Base-by-base conservation (phyloP, 2,888 invertebrate genomes). In the Notocelia uddmanniana region DNA sequence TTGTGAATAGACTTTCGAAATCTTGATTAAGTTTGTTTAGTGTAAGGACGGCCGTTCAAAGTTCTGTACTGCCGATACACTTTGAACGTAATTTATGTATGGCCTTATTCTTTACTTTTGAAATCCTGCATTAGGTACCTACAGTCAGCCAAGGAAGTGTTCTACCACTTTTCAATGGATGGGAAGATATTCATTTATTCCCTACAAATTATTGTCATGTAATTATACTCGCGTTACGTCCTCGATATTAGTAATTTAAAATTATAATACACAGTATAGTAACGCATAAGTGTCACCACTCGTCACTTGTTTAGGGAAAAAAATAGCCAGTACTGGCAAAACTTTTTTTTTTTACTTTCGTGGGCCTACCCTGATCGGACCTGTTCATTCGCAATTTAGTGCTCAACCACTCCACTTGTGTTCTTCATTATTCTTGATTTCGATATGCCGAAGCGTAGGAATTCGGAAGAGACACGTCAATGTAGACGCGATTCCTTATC, bases 1-100 rank as follows among this genome's bases (percentile, higher is more conserved):
- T 76, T 72, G 59, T 72, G 70, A 59, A 62, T 59, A 48, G 72
- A 73, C 69, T 69, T 73, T 69, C 54, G 73, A 69, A 69, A 73
- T 64, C 71, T 74, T 71, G 70, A 73, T 64, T 54, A 54, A 64
- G 64, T 54, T 54, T 64, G 64, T 64, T 64, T 64, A 54, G 64
- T 54, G 23, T 64, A 54, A 37, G 34, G 3, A 37, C 6, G 50
- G 26, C 9, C 8, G 31, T 50, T 13, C 5, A 10, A 60, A 18
- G 18, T 21, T 37, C 37, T 19, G 26, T 48, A 48, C 23, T 62
- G 31, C 45, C 50, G 13, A 26, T 37, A 59, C 21, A 23, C 45
- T 57, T 37, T 41, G 57, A 31, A 31, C 31, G 18, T 34, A 15
- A 55, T 45, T 45, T 45, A 45, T 45, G 45, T 45, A 45, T n/a